Conservation (phyloP, 2,888 invertebrate genomes). For the Acrobasis repandana region DNA sequence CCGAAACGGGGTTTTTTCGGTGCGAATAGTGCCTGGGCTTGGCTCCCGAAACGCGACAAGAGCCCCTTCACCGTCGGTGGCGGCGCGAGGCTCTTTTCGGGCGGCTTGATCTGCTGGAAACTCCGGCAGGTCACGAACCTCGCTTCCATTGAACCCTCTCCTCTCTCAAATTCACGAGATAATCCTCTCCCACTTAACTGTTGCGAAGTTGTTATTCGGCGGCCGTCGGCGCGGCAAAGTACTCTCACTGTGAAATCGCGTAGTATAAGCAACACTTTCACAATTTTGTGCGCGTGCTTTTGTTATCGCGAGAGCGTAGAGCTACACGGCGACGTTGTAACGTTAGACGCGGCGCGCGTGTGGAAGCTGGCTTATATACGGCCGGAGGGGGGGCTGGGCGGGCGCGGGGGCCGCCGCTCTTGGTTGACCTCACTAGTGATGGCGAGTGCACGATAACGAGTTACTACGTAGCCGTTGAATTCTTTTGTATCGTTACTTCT, state of each 20-base stretch:
- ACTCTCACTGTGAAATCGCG: constrained; percentile 77
- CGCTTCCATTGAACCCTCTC: constrained; percentile 82
- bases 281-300: constrained; percentile 74
- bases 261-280: constrained; percentile 74
- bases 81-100: constrained; percentile 78
- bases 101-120: constrained; percentile 81
- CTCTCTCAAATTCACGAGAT: constrained; percentile 61
- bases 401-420: constrained; percentile 46
- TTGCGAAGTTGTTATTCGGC: constrained; percentile 41
- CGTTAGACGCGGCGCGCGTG: constrained; percentile 78
- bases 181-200: constrained; percentile 63
- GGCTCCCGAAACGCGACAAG: constrained; percentile 80
- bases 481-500: not conserved
- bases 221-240: constrained; percentile 50
- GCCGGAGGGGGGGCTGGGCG: constrained; percentile 45
- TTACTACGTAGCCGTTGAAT: not conserved
- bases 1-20: constrained; percentile 81
- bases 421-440: constrained; percentile 66
- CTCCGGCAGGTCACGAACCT: constrained; percentile 82
- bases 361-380: constrained; percentile 60
- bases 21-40: constrained; percentile 80
- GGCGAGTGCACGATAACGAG: constrained; percentile 41
- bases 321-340: constrained; percentile 62
- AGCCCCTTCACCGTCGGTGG: constrained; percentile 78
- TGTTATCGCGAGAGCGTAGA: constrained; percentile 48